Conservation (phyloP, 2,113 vertebrate species). For the Nothocercus julius region DNA sequence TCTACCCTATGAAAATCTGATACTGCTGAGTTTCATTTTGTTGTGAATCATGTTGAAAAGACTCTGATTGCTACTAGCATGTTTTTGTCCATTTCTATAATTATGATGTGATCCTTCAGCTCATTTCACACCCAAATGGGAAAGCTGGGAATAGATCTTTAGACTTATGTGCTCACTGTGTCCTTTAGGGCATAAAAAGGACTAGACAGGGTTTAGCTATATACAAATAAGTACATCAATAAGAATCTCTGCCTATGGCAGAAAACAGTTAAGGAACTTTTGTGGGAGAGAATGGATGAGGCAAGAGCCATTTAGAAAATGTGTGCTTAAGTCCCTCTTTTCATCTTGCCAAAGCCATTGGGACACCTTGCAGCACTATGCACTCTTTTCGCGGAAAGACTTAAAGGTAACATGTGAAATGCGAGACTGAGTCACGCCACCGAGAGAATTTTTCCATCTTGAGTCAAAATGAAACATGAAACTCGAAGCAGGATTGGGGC, state of each 20-base stretch:
- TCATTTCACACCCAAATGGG: background rate
- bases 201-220: background rate
- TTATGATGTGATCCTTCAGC: background rate
- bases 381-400: background rate
- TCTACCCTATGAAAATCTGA: background rate
- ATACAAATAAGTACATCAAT: background rate
- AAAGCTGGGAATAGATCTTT: background rate
- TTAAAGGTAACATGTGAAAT: background rate
- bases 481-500: background rate
- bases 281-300: background rate
- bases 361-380: background rate
- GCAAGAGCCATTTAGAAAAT: background rate
- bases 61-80: background rate
- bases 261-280: background rate
- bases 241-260: background rate
- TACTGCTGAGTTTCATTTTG: background rate
- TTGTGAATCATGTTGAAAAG: background rate
- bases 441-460: slow-evolving; percentile 37
- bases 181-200: background rate
- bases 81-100: background rate
- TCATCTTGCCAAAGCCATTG: background rate
- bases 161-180: background rate
- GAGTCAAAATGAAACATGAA: slow-evolving; percentile 36
- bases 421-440: background rate
- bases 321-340: background rate